Percentiles rank a stretch among this genome's conserved stretches.
These are phyloP conservation scores for Ichneumon xanthorius DNA, from an alignment of 2,888 invertebrate species.

Conservation along the genomic window DNA sequence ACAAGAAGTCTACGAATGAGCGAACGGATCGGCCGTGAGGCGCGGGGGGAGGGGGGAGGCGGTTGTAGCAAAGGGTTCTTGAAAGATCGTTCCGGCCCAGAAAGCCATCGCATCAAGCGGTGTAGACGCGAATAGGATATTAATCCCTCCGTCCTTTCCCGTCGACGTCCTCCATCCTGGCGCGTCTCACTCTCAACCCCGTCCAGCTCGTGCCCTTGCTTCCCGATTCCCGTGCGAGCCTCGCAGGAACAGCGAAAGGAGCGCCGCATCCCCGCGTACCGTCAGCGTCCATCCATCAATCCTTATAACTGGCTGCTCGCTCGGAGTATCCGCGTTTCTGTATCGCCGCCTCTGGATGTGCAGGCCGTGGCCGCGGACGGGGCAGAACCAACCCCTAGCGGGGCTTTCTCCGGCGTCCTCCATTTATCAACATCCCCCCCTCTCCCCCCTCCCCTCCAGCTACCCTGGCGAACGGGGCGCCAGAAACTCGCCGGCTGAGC, in stretches of 20 bases:
- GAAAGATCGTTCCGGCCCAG: conserved; percentile 58
- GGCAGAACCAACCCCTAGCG: conserved; percentile 36
- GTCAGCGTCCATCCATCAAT: conserved; percentile 72
- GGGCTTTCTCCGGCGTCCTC: conserved; percentile 62
- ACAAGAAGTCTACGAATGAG: conserved; percentile 42
- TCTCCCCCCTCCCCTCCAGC: neutral
- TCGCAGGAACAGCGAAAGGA: conserved; percentile 1
- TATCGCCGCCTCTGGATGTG: conserved; percentile 31
- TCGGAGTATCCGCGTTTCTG: conserved; percentile 59
- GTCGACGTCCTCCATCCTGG: conserved; percentile 40
- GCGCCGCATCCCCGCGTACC: conserved; percentile 14
- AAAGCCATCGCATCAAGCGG: conserved; percentile 64
- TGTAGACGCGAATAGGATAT: conserved; percentile 69
- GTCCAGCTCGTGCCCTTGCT: neutral
- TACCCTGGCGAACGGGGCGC: conserved; percentile 36
- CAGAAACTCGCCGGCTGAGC: conserved; percentile 52
- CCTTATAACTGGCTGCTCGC: conserved; percentile 69
- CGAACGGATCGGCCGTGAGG: conserved; percentile 10
- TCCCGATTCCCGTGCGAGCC: conserved; percentile 23
- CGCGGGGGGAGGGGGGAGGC: neutral
- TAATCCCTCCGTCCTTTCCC: conserved; percentile 62
- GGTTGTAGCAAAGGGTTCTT: conserved; percentile 49
- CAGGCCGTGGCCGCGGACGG: conserved; percentile 28
- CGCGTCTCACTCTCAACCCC: conserved; percentile 23
- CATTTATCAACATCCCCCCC: conserved; percentile 75